Evolutionary conservation across 2,888 invertebrate genomes (phyloP).

Genomic region (Coleophora flavipennella): DNA sequence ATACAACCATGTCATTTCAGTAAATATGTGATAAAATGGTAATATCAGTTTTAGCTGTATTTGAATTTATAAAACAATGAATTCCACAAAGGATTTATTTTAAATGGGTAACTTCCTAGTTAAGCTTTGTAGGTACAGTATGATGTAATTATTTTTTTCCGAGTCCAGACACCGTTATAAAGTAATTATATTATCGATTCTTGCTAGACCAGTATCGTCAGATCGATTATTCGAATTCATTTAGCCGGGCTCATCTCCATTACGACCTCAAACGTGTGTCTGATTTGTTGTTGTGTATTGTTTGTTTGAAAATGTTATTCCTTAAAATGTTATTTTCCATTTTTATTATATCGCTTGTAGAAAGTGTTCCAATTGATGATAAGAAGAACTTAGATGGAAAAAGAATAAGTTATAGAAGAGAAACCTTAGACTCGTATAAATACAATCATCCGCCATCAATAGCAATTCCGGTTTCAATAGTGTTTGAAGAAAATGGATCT

Average conservation of each 20-base stretch:
- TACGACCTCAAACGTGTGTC: slow-evolving; percentile 36
- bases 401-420: slow-evolving; percentile 12
- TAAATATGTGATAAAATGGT: too few species aligned
- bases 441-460: slow-evolving; percentile 32
- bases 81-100: too few species aligned
- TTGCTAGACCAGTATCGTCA: slow-evolving; percentile 42
- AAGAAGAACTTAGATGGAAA: not conserved
- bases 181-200: slow-evolving; percentile 25
- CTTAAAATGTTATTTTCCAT: slow-evolving; percentile 15
- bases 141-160: too few species aligned
- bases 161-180: too few species aligned
- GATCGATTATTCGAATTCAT: slow-evolving; percentile 35
- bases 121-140: too few species aligned
- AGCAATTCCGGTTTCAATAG: slow-evolving; percentile 25
- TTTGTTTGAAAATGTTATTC: slow-evolving; percentile 21
- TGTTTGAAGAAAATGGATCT: slow-evolving; percentile 16
- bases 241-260: slow-evolving; percentile 42
- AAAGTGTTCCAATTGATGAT: slow-evolving; percentile 20
- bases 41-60: too few species aligned
- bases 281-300: slow-evolving; percentile 30
- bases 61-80: too few species aligned
- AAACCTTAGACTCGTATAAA: slow-evolving; percentile 12
- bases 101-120: too few species aligned
- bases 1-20: too few species aligned
- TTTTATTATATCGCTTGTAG: slow-evolving; percentile 12